phyloP scores from a whole-genome alignment of 2,797 vertebrate genomes.

The Micropoecilia bifurca region DNA sequence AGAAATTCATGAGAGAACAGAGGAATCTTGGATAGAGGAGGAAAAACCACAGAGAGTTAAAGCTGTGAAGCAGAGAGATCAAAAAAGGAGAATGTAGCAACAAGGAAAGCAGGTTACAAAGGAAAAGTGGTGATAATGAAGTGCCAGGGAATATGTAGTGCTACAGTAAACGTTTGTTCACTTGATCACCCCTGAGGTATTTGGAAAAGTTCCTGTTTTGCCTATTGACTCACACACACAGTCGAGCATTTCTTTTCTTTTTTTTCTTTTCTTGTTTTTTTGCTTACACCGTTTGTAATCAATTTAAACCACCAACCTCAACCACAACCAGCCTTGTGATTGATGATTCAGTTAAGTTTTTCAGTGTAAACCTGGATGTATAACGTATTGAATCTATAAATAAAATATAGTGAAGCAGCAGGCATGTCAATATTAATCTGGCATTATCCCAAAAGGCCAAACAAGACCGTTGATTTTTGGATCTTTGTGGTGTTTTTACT shows the following conservation, averaged over 20 bases:
- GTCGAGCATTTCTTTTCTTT: background rate
- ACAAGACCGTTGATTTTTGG: background rate
- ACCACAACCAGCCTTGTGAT: background rate
- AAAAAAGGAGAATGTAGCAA: conserved; percentile 32
- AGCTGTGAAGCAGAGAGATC: conserved; percentile 21
- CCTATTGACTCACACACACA: background rate
- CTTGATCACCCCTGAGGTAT: background rate
- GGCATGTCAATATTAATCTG: background rate
- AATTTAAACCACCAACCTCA: background rate
- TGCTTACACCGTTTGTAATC: background rate
- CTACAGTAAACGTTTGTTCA: background rate
- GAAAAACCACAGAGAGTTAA: conserved; percentile 34
- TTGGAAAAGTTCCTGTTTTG: background rate
- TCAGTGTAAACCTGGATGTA: background rate
- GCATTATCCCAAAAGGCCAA: background rate
- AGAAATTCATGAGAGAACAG: conserved; percentile 50
- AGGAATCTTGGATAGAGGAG: conserved; percentile 34
- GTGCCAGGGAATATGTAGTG: conserved; percentile 13
- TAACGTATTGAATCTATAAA: background rate
- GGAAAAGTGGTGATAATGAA: conserved; percentile 30
- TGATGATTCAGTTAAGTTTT: background rate
- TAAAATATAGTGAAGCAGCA: background rate
- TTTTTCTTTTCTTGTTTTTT: too few species aligned
- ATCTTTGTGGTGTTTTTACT: background rate
- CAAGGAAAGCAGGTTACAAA: conserved; percentile 22